Base-by-base conservation (phyloP, 2,113 vertebrate genomes). In the Crypturellus undulatus region DNA sequence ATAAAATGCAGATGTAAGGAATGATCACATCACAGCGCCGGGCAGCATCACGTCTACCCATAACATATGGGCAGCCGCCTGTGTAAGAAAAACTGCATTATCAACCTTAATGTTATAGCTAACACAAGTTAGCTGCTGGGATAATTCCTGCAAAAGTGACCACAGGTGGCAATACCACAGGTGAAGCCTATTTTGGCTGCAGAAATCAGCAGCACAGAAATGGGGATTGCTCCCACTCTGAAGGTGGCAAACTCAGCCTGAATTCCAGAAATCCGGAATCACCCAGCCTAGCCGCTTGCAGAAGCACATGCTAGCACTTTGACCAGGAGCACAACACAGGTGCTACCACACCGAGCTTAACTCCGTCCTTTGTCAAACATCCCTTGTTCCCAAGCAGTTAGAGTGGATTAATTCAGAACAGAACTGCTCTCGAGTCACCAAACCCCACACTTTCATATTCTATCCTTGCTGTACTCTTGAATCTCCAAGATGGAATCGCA, bases 1-100 rank as follows among this genome's bases (percentile, higher is more conserved):
- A 56, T 3, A 45, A 87, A 90, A 82, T 47, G 89, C 93, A 96
- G 96, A 94, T 80, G 93, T 70, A 91, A 91, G 67, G 90, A 87
- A 59, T 0, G 56, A 95, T 91, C 87, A 78, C 71, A 90, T 92
- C 89, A 42, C 56, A 58, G 75, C 43, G 79, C 70, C 85, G 89
- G 70, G 69, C 79, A 83, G 71, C 91, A 94, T 71, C 82, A 12
- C 4, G 16, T n/a, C 84, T 95, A 38, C 75, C 70, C 69, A 4
- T 5, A 92, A 26, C 83, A 77, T 49, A 79, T 10, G 91, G 84
- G 42, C 38, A 84, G 42, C 79, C 73, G 54, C 47, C 83, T 68
- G 63, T 42, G 14, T 10, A 16, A 32, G 60, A 40, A 65, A 78
- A 79, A 54, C 3, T 2, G 60, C 64, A 36, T 73, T 59, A 42